Conservation (phyloP, 1,140 invertebrate genomes). For the Bradysia coprophila region DNA sequence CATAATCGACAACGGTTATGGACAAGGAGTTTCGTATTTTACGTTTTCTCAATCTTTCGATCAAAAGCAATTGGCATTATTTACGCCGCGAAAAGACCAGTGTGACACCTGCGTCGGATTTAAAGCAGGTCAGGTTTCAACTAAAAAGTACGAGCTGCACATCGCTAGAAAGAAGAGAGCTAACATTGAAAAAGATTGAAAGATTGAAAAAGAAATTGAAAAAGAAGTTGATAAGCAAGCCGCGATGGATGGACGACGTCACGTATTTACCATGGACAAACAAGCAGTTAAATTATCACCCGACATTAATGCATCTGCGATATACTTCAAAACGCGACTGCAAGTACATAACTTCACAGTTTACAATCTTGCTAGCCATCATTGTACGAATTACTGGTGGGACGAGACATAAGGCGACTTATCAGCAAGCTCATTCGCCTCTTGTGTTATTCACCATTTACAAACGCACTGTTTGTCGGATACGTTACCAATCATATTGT, state of each 20-base stretch:
- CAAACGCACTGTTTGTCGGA: conserved; percentile 1
- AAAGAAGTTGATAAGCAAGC: conserved; percentile 10
- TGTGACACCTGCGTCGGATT: conserved; percentile 10
- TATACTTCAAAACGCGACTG: conserved; percentile 27
- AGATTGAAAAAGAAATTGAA: too few species aligned
- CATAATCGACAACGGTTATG: neutral
- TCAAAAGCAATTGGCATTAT: conserved; percentile 9
- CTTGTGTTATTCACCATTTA: conserved; percentile 16
- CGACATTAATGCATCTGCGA: conserved; percentile 16
- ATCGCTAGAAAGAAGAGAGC: conserved; percentile 8
- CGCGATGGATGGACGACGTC: conserved; percentile 6
- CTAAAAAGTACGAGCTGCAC: conserved; percentile 9
- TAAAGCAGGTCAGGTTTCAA: conserved; percentile 7
- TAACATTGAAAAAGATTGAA: conserved; percentile 9
- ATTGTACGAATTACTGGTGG: conserved; percentile 22
- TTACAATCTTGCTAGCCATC: conserved; percentile 19
- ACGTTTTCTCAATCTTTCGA: conserved; percentile 6
- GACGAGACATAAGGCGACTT: conserved; percentile 22
- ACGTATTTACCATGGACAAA: conserved; percentile 17
- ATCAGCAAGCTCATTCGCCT: conserved; percentile 20
- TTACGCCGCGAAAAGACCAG: conserved; percentile 10
- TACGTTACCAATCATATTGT: conserved; percentile 6
- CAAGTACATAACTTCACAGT: conserved; percentile 25
- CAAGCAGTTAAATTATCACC: conserved; percentile 22
- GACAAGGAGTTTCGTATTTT: conserved; percentile 1